A percentile compares a stretch with the other conserved stretches of the same genome.
Evolutionary conservation across 2,888 invertebrate species (phyloP).

Genomic region (Mythimna albipuncta): DNA sequence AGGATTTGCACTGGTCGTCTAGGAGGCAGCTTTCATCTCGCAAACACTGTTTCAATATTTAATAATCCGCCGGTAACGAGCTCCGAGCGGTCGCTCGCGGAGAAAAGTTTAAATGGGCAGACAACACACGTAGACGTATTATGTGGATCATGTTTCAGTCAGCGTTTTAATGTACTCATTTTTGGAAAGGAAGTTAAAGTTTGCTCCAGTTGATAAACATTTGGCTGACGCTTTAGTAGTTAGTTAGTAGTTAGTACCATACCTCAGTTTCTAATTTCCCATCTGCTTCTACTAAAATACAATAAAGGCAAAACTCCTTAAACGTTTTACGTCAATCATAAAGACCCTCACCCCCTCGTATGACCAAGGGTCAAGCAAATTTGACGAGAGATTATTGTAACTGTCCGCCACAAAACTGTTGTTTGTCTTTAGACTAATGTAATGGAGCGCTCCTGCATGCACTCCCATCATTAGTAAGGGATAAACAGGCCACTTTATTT

Average conservation of each 20-base stretch:
- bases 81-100: slow-evolving; percentile 72
- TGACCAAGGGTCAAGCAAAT: slow-evolving; percentile 81
- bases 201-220: not conserved
- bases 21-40: slow-evolving; percentile 85
- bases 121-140: slow-evolving; percentile 61
- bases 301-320: slow-evolving; percentile 12
- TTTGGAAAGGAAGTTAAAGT: slow-evolving; percentile 9
- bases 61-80: slow-evolving; percentile 90
- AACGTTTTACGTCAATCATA: slow-evolving; percentile 29
- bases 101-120: slow-evolving; percentile 89
- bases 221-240: not conserved
- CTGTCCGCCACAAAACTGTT: slow-evolving; percentile 74
- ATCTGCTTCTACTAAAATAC: not conserved
- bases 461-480: slow-evolving; percentile 72
- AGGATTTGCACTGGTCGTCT: slow-evolving; percentile 81
- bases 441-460: slow-evolving; percentile 74
- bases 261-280: not conserved
- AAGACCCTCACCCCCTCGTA: slow-evolving; percentile 36
- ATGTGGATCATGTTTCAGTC: slow-evolving; percentile 41
- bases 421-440: slow-evolving; percentile 86
- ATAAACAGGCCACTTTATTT: slow-evolving; percentile 42
- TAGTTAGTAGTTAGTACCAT: too few species aligned
- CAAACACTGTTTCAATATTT: slow-evolving; percentile 88
- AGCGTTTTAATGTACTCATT: slow-evolving; percentile 29
- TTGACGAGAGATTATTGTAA: slow-evolving; percentile 86